phyloP scores from a whole-genome alignment of 2,113 vertebrate genomes.

The Piaya cayana region DNA sequence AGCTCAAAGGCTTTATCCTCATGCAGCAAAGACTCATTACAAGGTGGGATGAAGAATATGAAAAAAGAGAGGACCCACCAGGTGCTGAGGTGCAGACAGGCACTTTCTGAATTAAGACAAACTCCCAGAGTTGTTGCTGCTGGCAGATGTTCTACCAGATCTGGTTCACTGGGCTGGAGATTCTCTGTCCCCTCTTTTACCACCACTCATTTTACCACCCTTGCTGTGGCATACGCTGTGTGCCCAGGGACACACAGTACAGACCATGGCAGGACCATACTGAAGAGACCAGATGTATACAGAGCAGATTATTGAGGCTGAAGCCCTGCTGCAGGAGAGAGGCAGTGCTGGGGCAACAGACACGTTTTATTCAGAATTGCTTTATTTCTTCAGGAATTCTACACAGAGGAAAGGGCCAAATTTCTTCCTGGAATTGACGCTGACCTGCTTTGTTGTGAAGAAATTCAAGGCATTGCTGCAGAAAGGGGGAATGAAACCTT shows the following conservation, averaged over 20 bases:
- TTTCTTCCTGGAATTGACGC: not conserved
- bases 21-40: not conserved
- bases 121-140: too few relatives aligned
- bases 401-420: not conserved
- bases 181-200: not conserved
- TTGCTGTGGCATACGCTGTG: not conserved
- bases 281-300: too few relatives aligned
- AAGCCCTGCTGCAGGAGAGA: not conserved
- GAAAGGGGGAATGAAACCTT: not conserved
- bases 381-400: not conserved
- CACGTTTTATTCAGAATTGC: fast-evolving
- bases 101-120: not conserved
- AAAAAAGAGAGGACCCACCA: not conserved
- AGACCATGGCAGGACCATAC: not conserved
- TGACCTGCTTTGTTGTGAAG: not conserved
- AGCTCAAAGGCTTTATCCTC: not conserved
- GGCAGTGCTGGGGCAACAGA: too few relatives aligned
- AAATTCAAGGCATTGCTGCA: not conserved
- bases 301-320: too few relatives aligned
- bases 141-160: not conserved
- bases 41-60: not conserved
- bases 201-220: fast-evolving
- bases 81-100: too few relatives aligned
- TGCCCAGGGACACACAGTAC: too few relatives aligned
- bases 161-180: too few relatives aligned